These are phyloP conservation scores for Rhinella marina DNA, from an alignment of 2,797 vertebrate genomes.

Conservation along the genomic window DNA sequence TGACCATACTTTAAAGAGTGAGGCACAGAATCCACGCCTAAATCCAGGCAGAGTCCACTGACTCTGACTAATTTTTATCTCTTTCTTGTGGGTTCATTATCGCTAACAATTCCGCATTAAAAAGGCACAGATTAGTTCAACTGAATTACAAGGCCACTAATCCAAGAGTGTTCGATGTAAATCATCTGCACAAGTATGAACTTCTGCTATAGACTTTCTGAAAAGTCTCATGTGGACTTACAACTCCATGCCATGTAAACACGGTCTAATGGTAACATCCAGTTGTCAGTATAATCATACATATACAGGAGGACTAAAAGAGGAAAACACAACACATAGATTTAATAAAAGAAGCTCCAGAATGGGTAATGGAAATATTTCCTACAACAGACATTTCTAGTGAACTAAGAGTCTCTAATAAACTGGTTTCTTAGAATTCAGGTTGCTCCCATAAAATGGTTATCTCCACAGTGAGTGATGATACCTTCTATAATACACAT, in stretches of 20 bases:
- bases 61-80: no score
- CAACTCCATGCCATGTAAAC: not conserved
- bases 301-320: not conserved
- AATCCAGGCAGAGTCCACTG: not conserved
- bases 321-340: no score
- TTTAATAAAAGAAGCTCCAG: no score
- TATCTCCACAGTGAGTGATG: not conserved
- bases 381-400: not conserved
- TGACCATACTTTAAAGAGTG: no score
- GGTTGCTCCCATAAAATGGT: not conserved
- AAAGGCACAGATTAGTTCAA: not conserved
- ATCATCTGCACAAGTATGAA: not conserved
- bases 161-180: not conserved
- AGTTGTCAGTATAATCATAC: not conserved
- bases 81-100: no score
- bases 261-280: not conserved
- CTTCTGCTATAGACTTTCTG: not conserved
- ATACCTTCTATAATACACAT: slow-evolving; percentile 18
- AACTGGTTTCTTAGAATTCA: not conserved
- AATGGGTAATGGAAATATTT: not conserved
- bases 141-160: not conserved
- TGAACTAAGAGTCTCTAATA: not conserved
- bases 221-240: not conserved
- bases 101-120: no score
- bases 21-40: no score